Percentiles rank a stretch among this genome's conserved stretches.
These are phyloP conservation scores for Torymus tubicola DNA, from an alignment of 2,888 invertebrate species.

Conservation along the genomic window DNA sequence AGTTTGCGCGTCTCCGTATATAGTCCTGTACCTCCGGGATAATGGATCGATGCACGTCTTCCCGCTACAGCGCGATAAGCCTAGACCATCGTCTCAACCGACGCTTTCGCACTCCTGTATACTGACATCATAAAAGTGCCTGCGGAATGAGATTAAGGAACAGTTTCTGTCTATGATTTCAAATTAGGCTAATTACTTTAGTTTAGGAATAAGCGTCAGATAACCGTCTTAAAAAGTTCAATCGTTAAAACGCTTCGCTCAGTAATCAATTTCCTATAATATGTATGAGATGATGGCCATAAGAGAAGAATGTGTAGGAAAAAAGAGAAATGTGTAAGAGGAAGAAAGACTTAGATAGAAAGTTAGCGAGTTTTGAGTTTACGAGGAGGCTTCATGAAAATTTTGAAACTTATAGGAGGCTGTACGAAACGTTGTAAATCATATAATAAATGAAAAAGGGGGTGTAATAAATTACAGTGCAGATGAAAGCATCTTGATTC, in stretches of 20 bases:
- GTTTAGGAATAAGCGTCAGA: too few species aligned
- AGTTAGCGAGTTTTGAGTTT: conserved; percentile 12
- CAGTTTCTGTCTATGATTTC: too few species aligned
- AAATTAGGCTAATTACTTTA: too few species aligned
- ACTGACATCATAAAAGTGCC: too few species aligned
- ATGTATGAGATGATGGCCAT: too few species aligned
- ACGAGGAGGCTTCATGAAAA: conserved; percentile 21
- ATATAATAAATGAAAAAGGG: conserved; percentile 15
- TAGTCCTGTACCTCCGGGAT: conserved; percentile 4
- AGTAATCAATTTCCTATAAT: too few species aligned
- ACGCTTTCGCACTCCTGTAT: too few species aligned
- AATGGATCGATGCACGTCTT: conserved; percentile 30
- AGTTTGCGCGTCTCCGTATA: background rate
- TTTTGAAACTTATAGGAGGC: conserved; percentile 29
- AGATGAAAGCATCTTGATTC: conserved; percentile 2
- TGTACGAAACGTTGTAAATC: background rate
- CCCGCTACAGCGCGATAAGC: too few species aligned
- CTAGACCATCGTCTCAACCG: too few species aligned
- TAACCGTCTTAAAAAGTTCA: too few species aligned
- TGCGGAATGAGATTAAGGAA: too few species aligned
- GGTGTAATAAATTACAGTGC: background rate
- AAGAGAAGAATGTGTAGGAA: background rate
- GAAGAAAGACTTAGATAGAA: background rate
- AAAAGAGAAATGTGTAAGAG: background rate
- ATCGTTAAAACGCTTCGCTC: too few species aligned